Percentiles rank a stretch among this genome's conserved stretches.
phyloP scores from a whole-genome alignment of 2,113 vertebrate genomes.

The Aspiorhynchus laticeps region DNA sequence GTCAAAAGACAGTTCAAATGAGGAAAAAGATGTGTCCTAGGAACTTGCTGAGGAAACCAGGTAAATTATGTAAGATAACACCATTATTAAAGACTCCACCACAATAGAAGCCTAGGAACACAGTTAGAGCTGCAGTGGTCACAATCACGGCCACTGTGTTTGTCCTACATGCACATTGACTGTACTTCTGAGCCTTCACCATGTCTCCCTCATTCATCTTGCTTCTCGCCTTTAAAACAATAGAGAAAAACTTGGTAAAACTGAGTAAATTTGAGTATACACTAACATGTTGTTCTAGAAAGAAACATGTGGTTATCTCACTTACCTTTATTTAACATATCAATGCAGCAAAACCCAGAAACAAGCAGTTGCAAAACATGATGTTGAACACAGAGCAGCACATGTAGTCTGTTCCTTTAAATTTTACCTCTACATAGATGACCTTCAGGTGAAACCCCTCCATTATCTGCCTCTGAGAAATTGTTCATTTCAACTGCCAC shows the following conservation, averaged over 20 bases:
- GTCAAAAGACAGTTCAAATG: neutral
- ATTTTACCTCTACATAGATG: too few species aligned
- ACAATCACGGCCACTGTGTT: too few species aligned
- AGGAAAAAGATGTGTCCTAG: too few species aligned
- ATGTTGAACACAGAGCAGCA: conserved; percentile 7
- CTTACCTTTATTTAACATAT: conserved; percentile 4
- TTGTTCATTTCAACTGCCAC: neutral
- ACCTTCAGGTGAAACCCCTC: too few species aligned
- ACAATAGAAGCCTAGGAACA: too few species aligned
- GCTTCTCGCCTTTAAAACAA: neutral
- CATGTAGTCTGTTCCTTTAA: neutral
- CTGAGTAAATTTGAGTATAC: neutral
- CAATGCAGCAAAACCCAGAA: neutral
- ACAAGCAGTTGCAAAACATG: conserved; percentile 2
- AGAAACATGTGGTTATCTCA: neutral
- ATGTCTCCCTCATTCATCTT: neutral
- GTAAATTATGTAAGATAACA: too few species aligned
- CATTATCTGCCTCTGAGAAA: too few species aligned
- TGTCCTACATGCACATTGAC: too few species aligned
- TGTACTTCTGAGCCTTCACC: too few species aligned
- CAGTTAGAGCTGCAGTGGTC: too few species aligned
- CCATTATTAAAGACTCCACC: too few species aligned
- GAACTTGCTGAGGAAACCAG: too few species aligned
- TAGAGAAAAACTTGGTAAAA: neutral
- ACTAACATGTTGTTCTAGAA: neutral